phyloP scores from a whole-genome alignment of 2,113 vertebrate species.

The Aphelocoma coerulescens region DNA sequence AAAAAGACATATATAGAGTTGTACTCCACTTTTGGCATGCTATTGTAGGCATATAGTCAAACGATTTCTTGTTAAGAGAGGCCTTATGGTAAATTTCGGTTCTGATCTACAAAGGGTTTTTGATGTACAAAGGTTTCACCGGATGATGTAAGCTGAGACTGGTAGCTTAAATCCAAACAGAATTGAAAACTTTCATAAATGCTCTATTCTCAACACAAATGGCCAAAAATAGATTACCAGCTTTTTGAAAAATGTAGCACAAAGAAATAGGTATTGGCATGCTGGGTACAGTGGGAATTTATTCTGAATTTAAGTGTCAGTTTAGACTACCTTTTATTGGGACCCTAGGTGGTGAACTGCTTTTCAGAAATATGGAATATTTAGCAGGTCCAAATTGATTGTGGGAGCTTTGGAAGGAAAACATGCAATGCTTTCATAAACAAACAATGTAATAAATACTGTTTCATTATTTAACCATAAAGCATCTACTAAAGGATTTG shows the following conservation, averaged over 20 bases:
- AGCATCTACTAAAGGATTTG: not conserved
- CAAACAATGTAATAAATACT: constrained; percentile 6
- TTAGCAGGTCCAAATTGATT: not conserved
- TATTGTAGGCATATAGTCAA: not conserved
- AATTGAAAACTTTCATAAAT: not conserved
- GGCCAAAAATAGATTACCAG: not conserved
- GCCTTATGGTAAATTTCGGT: not conserved
- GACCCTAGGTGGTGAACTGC: not conserved
- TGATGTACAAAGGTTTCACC: not conserved
- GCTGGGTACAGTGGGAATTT: not conserved
- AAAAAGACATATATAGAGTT: not conserved
- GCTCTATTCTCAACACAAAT: not conserved
- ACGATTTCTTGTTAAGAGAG: not conserved
- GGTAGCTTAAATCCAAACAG: not conserved
- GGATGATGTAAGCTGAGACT: not conserved
- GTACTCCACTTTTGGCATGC: not conserved
- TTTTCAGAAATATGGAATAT: not conserved
- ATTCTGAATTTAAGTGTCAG: not conserved
- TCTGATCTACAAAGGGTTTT: not conserved
- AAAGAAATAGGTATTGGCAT: not conserved
- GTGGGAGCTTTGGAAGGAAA: not conserved
- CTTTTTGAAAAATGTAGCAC: not conserved
- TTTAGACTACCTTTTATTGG: not conserved
- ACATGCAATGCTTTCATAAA: not conserved
- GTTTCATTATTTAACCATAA: constrained; percentile 23